These are phyloP conservation scores for Timema podura DNA, from an alignment of 2,888 invertebrate genomes.

Conservation along the genomic window DNA sequence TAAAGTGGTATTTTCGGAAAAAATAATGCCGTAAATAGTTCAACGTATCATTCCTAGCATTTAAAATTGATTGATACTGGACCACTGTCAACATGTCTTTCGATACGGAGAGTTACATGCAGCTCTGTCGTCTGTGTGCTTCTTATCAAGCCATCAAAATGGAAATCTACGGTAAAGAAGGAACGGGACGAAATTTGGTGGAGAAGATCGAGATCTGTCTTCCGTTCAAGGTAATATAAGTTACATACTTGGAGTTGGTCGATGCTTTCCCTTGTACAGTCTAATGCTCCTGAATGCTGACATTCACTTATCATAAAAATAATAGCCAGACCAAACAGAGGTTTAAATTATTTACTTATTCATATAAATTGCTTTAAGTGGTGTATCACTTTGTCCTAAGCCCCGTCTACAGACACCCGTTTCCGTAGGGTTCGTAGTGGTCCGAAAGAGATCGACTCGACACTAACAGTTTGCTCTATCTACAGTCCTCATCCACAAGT, in stretches of 20 bases:
- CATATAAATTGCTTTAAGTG: too few relatives aligned
- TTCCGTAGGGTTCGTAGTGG: too few relatives aligned
- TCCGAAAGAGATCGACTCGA: too few relatives aligned
- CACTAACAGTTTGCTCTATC: too few relatives aligned
- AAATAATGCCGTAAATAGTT: too few relatives aligned
- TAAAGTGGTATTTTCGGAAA: neutral
- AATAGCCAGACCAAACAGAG: too few relatives aligned
- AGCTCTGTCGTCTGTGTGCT: slow-evolving; percentile 49
- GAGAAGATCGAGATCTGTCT: slow-evolving; percentile 48
- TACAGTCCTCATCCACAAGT: too few relatives aligned
- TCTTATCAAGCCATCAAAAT: slow-evolving; percentile 48
- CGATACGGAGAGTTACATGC: slow-evolving; percentile 46
- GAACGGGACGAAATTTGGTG: slow-evolving; percentile 46
- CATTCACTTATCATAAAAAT: too few relatives aligned
- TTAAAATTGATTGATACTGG: neutral
- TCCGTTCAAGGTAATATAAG: slow-evolving; percentile 44
- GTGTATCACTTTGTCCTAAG: too few relatives aligned
- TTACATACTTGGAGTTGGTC: neutral
- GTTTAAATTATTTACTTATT: too few relatives aligned
- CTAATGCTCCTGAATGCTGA: too few relatives aligned
- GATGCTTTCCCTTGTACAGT: neutral
- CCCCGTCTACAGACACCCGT: too few relatives aligned
- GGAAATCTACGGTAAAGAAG: slow-evolving; percentile 48
- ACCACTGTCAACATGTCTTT: slow-evolving; percentile 16
- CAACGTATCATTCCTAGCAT: neutral